A percentile compares a stretch with the other conserved stretches of the same genome.
These are phyloP conservation scores for Neogobius melanostomus DNA, from an alignment of 2,113 vertebrate species.

Conservation along the genomic window DNA sequence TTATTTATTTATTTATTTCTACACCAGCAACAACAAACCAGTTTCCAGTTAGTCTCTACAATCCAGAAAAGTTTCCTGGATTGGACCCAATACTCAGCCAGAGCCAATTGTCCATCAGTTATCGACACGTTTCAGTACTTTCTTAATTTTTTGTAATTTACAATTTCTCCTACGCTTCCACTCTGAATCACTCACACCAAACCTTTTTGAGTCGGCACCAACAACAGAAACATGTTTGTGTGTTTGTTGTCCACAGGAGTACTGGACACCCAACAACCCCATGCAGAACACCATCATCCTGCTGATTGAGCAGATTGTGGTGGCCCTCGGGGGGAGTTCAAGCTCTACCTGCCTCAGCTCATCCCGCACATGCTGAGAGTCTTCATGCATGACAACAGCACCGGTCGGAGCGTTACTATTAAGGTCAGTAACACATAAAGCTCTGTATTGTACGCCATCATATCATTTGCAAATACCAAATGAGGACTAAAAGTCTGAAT, in stretches of 20 bases:
- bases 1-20: too few relatives aligned
- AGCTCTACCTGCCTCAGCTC: conserved; percentile 96
- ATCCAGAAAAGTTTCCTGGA: too few relatives aligned
- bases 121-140: too few relatives aligned
- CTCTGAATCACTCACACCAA: too few relatives aligned
- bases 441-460: neutral
- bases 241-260: conserved; percentile 80
- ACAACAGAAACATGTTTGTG: neutral
- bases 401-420: conserved; percentile 90
- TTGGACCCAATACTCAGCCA: too few relatives aligned
- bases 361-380: conserved; percentile 97
- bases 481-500: neutral
- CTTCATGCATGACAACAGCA: conserved; percentile 97
- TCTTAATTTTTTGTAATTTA: too few relatives aligned
- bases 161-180: too few relatives aligned
- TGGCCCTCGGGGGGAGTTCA: conserved; percentile 95
- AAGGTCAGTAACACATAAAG: conserved; percentile 79
- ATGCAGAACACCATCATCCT: conserved; percentile 99
- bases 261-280: conserved; percentile 98
- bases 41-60: too few relatives aligned
- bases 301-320: conserved; percentile 96
- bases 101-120: too few relatives aligned
- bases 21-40: too few relatives aligned
- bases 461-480: neutral
- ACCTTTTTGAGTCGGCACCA: neutral